These are phyloP conservation scores for Diabrotica undecimpunctata DNA, from an alignment of 1,140 invertebrate genomes.

Conservation along the genomic window DNA sequence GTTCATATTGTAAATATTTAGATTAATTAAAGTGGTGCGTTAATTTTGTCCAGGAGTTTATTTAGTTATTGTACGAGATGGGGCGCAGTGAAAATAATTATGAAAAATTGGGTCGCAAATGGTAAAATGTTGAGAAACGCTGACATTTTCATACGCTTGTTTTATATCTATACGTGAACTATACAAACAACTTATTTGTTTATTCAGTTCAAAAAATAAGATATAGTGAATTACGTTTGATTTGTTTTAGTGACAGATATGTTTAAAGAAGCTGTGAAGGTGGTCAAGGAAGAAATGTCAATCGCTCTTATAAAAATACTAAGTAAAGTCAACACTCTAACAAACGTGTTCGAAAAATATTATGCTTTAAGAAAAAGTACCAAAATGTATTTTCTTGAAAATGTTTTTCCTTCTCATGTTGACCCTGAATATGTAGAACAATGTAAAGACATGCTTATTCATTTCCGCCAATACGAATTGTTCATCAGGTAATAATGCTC, in stretches of 20 bases:
- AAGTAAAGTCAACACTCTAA: constrained; percentile 59
- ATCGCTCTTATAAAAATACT: constrained; percentile 55
- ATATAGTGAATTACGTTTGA: neutral
- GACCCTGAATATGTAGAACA: constrained; percentile 48
- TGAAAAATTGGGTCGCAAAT: too few species aligned
- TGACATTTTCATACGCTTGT: too few species aligned
- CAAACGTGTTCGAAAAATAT: constrained; percentile 53
- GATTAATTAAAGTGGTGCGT: too few species aligned
- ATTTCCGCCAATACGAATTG: constrained; percentile 61
- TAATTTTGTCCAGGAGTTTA: too few species aligned
- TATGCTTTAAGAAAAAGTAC: constrained; percentile 31
- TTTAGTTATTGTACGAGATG: too few species aligned
- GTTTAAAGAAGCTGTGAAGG: constrained; percentile 55
- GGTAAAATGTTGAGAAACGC: too few species aligned
- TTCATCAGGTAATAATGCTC: constrained; percentile 54
- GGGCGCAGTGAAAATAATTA: too few species aligned
- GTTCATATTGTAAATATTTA: too few species aligned
- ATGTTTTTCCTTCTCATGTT: constrained; percentile 12
- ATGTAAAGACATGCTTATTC: constrained; percentile 53
- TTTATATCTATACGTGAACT: too few species aligned
- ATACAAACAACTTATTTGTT: too few species aligned
- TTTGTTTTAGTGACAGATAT: constrained; percentile 56
- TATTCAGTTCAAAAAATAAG: neutral
- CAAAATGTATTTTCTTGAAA: constrained; percentile 36
- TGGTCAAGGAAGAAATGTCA: constrained; percentile 52